These are phyloP conservation scores for Actinemys pallida DNA, from an alignment of 2,113 vertebrate genomes.

Conservation along the genomic window DNA sequence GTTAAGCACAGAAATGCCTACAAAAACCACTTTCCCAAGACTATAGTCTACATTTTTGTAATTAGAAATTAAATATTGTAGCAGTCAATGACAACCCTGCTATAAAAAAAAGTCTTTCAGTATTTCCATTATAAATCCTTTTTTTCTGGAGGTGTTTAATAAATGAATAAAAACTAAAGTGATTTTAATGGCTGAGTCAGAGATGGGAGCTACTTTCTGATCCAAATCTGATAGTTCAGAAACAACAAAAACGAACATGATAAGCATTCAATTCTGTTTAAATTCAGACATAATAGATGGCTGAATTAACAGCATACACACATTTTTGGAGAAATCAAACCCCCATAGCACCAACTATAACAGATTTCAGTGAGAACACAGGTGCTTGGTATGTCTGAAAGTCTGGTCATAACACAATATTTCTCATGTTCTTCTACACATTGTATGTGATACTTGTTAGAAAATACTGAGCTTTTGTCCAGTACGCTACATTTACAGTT, in stretches of 20 bases:
- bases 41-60: background rate
- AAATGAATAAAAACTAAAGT: background rate
- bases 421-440: background rate
- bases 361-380: background rate
- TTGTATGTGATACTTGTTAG: background rate
- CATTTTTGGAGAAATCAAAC: background rate
- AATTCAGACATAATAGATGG: background rate
- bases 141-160: background rate
- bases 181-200: background rate
- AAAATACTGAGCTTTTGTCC: fast-evolving
- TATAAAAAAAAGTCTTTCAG: background rate
- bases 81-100: background rate
- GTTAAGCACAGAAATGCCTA: background rate
- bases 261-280: background rate
- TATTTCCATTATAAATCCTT: conserved; percentile 7
- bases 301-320: background rate
- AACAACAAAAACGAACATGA: background rate
- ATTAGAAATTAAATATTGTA: background rate
- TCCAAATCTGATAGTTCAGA: background rate
- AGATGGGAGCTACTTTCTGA: background rate
- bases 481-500: background rate
- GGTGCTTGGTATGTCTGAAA: fast-evolving
- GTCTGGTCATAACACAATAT: fast-evolving
- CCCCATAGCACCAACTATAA: background rate
- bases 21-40: background rate